These are phyloP conservation scores for Pristionchus maxplancki DNA, from an alignment of 2,888 invertebrate genomes.

Conservation along the genomic window DNA sequence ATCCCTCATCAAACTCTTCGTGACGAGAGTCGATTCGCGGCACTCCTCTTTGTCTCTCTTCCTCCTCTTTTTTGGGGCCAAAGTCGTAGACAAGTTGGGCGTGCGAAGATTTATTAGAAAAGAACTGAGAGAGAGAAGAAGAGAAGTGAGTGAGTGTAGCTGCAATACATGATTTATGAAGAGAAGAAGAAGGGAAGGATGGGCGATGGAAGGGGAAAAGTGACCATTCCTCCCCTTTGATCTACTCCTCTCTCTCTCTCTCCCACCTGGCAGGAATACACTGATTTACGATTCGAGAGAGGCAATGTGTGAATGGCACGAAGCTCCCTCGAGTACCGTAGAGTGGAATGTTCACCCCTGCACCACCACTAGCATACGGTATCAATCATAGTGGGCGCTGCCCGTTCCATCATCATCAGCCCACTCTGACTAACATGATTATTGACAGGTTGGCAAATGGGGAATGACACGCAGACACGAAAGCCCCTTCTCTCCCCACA, in stretches of 20 bases:
- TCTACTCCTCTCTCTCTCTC: background rate
- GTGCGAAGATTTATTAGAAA: conserved; percentile 48
- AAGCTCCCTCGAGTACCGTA: background rate
- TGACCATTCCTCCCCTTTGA: conserved; percentile 35
- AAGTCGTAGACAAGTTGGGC: conserved; percentile 48
- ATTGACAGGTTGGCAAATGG: conserved; percentile 46
- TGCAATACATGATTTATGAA: conserved; percentile 45
- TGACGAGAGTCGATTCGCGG: conserved; percentile 21
- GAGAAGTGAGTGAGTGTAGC: conserved; percentile 37
- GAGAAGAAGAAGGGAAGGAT: conserved; percentile 9
- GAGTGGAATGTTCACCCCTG: background rate
- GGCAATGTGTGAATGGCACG: background rate
- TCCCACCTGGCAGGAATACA: background rate
- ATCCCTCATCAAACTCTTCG: background rate
- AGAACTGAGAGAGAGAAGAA: conserved; percentile 8
- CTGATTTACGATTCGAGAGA: conserved; percentile 9
- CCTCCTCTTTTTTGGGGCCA: background rate
- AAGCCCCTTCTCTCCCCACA: background rate
- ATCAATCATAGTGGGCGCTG: background rate
- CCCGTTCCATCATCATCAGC: conserved; percentile 13
- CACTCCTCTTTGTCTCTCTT: conserved; percentile 14
- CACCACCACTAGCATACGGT: background rate
- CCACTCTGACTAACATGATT: conserved; percentile 24
- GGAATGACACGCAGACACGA: conserved; percentile 38
- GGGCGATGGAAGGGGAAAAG: background rate